Conservation (phyloP, 2,888 invertebrate species). For the Melanargia galathea region DNA sequence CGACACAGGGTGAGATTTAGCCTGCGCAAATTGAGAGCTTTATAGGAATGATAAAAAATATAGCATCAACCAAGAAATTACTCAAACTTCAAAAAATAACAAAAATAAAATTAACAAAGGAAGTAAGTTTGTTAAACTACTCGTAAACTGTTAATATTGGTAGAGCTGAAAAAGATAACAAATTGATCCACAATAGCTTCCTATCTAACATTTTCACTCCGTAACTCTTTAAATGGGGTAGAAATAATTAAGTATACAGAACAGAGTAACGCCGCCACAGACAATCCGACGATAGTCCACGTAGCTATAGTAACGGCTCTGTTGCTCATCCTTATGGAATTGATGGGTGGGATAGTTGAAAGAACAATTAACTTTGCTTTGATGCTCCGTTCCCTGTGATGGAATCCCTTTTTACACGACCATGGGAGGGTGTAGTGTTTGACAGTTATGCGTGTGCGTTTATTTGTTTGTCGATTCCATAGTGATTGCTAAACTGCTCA, state of each 20-base stretch:
- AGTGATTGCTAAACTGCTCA: no score
- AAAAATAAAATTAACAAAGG: no score
- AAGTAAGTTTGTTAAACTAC: not conserved
- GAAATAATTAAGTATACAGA: slow-evolving; percentile 64
- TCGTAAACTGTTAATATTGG: not conserved
- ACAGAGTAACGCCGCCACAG: slow-evolving; percentile 62
- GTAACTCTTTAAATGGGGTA: slow-evolving; percentile 56
- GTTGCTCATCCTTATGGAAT: slow-evolving; percentile 62
- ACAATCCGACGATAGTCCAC: slow-evolving; percentile 70
- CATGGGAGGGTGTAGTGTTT: not conserved
- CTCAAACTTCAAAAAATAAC: no score
- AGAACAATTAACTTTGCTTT: slow-evolving; percentile 42
- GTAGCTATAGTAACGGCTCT: slow-evolving; percentile 64
- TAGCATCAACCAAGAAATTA: no score
- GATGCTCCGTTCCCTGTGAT: slow-evolving; percentile 35
- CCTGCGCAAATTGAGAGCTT: no score
- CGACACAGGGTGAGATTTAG: no score
- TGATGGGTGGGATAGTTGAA: slow-evolving; percentile 71
- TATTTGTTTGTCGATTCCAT: no score
- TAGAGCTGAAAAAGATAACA: slow-evolving; percentile 1
- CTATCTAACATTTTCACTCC: slow-evolving; percentile 33
- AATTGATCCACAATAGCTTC: not conserved
- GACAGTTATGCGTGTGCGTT: no score
- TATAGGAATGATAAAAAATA: no score
- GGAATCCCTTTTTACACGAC: slow-evolving; percentile 38